Evolutionary conservation across 2,888 invertebrate species (phyloP).

Genomic region (Encarsia formosa): DNA sequence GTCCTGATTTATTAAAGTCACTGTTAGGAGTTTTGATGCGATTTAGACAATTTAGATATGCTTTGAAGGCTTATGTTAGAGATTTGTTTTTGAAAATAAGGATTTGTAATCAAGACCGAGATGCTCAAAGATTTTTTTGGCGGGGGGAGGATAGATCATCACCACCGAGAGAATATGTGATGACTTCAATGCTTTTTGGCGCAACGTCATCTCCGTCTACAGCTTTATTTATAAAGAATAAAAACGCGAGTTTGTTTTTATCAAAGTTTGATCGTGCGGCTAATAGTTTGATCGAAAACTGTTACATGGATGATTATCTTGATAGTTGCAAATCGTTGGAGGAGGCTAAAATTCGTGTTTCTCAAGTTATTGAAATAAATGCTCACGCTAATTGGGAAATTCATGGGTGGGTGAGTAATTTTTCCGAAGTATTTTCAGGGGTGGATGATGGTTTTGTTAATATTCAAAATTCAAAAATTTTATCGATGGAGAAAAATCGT

Average conservation of each 20-base stretch:
- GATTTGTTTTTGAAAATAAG: slow-evolving; percentile 1
- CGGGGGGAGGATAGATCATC: background rate
- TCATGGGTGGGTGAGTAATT: slow-evolving; percentile 3
- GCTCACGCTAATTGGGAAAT: slow-evolving; percentile 3
- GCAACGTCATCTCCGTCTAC: slow-evolving; percentile 4
- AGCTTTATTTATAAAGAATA: slow-evolving; percentile 30
- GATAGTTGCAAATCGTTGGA: too few relatives aligned
- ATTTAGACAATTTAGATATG: background rate
- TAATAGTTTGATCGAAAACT: too few relatives aligned
- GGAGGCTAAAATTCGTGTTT: background rate
- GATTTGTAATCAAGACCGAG: background rate
- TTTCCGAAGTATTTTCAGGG: too few relatives aligned
- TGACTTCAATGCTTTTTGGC: slow-evolving; percentile 1
- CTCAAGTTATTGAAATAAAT: too few relatives aligned
- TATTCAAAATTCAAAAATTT: too few relatives aligned
- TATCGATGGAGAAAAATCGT: background rate
- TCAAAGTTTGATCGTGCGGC: too few relatives aligned
- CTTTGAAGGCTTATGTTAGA: background rate
- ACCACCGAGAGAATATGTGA: background rate
- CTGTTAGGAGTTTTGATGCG: background rate
- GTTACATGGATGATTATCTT: too few relatives aligned
- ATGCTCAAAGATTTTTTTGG: slow-evolving; percentile 6
- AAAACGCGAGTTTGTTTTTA: too few relatives aligned
- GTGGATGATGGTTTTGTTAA: too few relatives aligned
- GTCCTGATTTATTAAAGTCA: too few relatives aligned